phyloP scores from a whole-genome alignment of 2,888 invertebrate species.

The Tolmerus cingulatus region DNA sequence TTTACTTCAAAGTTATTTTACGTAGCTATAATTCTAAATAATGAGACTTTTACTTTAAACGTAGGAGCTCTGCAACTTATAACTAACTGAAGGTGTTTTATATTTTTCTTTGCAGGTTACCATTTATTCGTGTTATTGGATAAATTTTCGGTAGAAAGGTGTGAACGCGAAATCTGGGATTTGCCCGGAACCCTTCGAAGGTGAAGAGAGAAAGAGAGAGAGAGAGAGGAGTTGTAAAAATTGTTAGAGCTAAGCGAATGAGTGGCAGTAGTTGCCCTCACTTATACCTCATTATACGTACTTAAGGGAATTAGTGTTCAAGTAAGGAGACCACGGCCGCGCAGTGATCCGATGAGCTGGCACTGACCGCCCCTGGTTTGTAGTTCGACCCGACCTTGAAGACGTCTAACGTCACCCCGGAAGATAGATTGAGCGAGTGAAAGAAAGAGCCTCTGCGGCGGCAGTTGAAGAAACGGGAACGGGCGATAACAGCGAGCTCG shows the following conservation, averaged over 20 bases:
- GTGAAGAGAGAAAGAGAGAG: background rate
- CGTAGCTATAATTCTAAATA: too few species aligned
- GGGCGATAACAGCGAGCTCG: background rate
- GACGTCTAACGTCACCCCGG: background rate
- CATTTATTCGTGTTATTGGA: conserved; percentile 41
- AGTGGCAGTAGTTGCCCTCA: conserved; percentile 16
- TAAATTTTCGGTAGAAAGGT: background rate
- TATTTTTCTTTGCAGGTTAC: conserved; percentile 45
- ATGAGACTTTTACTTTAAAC: too few species aligned
- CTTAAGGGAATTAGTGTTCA: conserved; percentile 41
- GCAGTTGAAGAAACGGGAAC: background rate
- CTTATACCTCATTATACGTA: conserved; percentile 47
- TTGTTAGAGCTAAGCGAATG: conserved; percentile 8
- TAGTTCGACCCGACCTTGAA: background rate
- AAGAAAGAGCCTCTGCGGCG: background rate
- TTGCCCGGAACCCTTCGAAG: background rate
- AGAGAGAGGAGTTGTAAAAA: background rate
- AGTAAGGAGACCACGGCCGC: conserved; percentile 10
- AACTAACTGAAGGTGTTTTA: background rate
- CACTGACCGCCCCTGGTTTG: background rate
- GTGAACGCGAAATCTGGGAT: background rate
- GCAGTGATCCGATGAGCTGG: background rate
- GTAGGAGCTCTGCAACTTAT: too few species aligned
- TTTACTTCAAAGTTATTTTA: too few species aligned
- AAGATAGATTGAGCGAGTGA: background rate